Base-by-base conservation (phyloP, 2,113 vertebrate genomes). In the Platichthys flesus region DNA sequence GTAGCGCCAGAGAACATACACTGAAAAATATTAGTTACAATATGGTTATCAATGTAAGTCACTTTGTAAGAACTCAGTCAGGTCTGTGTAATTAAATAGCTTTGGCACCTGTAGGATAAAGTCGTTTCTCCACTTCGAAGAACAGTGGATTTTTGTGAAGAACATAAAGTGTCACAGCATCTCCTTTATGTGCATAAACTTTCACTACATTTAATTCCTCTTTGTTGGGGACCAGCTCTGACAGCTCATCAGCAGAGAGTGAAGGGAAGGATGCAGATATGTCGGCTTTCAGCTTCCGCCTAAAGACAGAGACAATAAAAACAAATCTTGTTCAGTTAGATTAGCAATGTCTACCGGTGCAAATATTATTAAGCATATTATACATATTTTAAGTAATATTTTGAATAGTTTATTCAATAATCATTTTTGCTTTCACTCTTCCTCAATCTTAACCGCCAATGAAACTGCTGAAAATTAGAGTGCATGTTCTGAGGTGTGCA, bases 181-280 rank as follows among this genome's bases (percentile, higher is more conserved):
- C 96, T 80, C 97, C 97, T 89, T 95, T 97, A 85, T 99, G 96
- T 47, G 92, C 89, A 45, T 96, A 95, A 42, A 97, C 83, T 91
- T 97, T 99, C 74, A 98, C 88, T 57, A 96, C 78, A 76, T 94
- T 98, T 76, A 99, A 84, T 60, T 98, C 97, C 15, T 99, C 97
- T 92, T 98, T 99, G 90, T 93, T 96, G 49, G 97, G 96, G 52
- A 99, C 62, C 37, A 98, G 89, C 69, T 97, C 94, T 3, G 94
- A 90, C 69, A 97, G 40, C 51, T 97, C 93, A 35, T 96, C 94
- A 0, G 93, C 54, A 21, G 94, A 94, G 21, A 99, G 92, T 4
- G 67, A 77, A 13, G 97, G 94, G 80, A 98, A 98, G 51, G 95
- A 92, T 31, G 92, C 68, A 3, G 93, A 91, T 61, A 97, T 85